phyloP scores from a whole-genome alignment of 2,113 vertebrate species.

The Todiramphus saurophagus region DNA sequence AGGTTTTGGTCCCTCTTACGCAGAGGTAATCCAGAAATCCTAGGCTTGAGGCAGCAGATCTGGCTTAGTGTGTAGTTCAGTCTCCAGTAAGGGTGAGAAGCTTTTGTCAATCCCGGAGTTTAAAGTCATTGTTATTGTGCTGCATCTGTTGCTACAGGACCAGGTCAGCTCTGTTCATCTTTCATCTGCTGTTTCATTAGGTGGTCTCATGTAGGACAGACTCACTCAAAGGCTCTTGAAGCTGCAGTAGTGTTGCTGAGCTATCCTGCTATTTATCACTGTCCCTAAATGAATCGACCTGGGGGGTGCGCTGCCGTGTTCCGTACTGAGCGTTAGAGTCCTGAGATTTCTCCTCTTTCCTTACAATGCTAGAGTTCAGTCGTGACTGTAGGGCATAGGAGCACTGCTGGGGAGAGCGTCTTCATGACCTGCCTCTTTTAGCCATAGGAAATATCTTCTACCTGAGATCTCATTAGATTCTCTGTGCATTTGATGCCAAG shows the following conservation, averaged over 20 bases:
- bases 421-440: not conserved
- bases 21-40: constrained; percentile 1
- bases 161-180: constrained; percentile 30
- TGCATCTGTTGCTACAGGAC: not conserved
- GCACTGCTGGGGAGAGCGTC: not conserved
- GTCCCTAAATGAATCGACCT: not conserved
- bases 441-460: not conserved
- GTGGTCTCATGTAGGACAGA: not conserved
- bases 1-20: not conserved
- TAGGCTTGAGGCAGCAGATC: not conserved
- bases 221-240: not conserved
- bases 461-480: not conserved
- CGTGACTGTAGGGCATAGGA: not conserved
- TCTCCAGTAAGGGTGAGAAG: not conserved
- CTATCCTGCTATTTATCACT: not conserved
- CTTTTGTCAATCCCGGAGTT: not conserved
- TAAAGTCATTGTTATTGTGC: constrained; percentile 6
- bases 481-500: not conserved
- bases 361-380: not conserved
- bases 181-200: constrained; percentile 36
- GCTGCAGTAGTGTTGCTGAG: not conserved
- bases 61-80: not conserved
- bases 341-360: not conserved
- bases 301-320: rapidly evolving
- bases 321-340: not conserved